Evolutionary conservation across 1,140 invertebrate genomes (phyloP), one percentile per base, ranked within the genome.

Genomic region (Bombus ignitus): DNA sequence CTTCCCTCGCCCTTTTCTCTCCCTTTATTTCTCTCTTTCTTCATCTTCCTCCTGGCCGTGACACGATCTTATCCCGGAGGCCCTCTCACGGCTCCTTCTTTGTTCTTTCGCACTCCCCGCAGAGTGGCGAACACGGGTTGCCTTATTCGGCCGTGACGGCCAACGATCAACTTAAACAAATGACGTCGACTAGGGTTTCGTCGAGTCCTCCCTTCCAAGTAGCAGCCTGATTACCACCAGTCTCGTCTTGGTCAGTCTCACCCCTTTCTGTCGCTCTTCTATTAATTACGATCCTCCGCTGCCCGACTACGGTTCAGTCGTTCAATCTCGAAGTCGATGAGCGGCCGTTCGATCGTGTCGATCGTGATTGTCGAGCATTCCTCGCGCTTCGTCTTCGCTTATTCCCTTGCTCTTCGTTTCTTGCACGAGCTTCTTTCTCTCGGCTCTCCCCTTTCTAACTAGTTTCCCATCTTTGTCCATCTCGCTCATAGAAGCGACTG

Each of bases 21-120:
- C 80, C 78, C 74, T 57, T 28, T 39, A 3, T 87, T 65, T 81
- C 87, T 59, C 87, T 70, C 80, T 87, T 81, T 39, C 84, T 86
- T 81, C 70, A 18, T 81, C 81, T 76, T 75, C 62, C 39, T 75
- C 37, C 83, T n/a, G 9, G 12, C 28, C 65, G 74, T 76, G 83
- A 68, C 77, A 65, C 81, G 82, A 90, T 88, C 86, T 86, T 82
- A 79, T 89, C 85, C 88, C 73, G 78, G 35, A 78, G 83, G 70
- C 68, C 76, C 86, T 86, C 76, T 72, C 87, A 86, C 83, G 68
- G 87, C 85, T 88, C 88, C 88, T 91, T 91, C 92, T 93, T 93
- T 93, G 93, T 93, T 92, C 91, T 93, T 94, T 93, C 91, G 81
- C 91, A 91, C 92, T 90, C 91, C 87, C 87, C 87, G 87, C 88